These are phyloP conservation scores for Venusia cambrica DNA, from an alignment of 2,888 invertebrate species.

Conservation along the genomic window DNA sequence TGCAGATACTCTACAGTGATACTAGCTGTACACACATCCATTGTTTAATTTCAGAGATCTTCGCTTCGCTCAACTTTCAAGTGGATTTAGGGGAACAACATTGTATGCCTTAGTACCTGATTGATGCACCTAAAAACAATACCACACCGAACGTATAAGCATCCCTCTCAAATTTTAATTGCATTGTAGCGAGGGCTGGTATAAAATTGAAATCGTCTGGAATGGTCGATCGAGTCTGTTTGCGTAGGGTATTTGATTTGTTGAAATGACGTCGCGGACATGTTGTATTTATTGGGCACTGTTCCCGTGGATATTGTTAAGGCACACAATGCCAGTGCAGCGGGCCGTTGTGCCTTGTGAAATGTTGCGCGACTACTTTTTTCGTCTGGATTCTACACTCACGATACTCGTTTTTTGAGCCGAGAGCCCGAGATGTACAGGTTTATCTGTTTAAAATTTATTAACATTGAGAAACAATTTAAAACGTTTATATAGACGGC, in stretches of 20 bases:
- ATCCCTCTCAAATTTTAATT: too few relatives aligned
- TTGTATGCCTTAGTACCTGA: too few relatives aligned
- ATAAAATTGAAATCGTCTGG: slow-evolving; percentile 66
- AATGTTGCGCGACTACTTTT: slow-evolving; percentile 81
- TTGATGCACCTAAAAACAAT: too few relatives aligned
- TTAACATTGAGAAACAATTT: slow-evolving; percentile 81
- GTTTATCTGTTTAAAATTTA: slow-evolving; percentile 81
- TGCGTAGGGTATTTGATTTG: slow-evolving; percentile 69
- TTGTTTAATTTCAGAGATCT: too few relatives aligned
- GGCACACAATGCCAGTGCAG: slow-evolving; percentile 76
- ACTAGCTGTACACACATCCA: too few relatives aligned
- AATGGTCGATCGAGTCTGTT: slow-evolving; percentile 67
- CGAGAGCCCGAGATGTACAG: slow-evolving; percentile 78
- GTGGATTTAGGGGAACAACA: too few relatives aligned
- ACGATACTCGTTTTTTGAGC: slow-evolving; percentile 77
- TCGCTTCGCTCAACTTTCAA: too few relatives aligned
- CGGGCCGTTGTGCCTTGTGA: slow-evolving; percentile 79
- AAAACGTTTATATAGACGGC: slow-evolving; percentile 72
- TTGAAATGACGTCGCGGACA: slow-evolving; percentile 65
- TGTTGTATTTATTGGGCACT: slow-evolving; percentile 68
- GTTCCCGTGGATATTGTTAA: slow-evolving; percentile 74
- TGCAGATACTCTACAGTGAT: too few relatives aligned
- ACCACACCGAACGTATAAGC: too few relatives aligned
- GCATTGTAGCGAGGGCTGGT: slow-evolving; percentile 32
- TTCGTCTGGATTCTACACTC: slow-evolving; percentile 80